Evolutionary conservation across 2,797 vertebrate species (phyloP).

Genomic region (Chelon auratus): DNA sequence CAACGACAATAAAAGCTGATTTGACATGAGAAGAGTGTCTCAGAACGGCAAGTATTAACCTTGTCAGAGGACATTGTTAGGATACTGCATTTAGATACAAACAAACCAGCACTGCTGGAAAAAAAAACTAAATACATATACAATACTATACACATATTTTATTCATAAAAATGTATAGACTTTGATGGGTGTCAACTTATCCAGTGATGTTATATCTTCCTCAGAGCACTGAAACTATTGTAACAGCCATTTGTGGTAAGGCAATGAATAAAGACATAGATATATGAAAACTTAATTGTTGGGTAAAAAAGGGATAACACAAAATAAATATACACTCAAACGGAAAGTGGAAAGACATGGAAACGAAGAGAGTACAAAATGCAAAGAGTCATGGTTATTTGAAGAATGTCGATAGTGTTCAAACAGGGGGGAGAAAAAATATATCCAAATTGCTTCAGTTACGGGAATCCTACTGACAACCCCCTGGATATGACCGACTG

Average conservation of each 20-base stretch:
- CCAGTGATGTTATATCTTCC: slow-evolving; percentile 3
- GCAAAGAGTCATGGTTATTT: slow-evolving; percentile 75
- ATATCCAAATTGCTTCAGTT: slow-evolving; percentile 67
- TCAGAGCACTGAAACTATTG: not conserved
- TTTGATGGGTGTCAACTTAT: not conserved
- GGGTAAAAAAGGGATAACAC: slow-evolving; percentile 25
- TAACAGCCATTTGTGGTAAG: not conserved
- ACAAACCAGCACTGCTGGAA: too few species aligned
- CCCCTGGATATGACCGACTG: slow-evolving; percentile 68
- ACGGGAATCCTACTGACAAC: slow-evolving; percentile 75
- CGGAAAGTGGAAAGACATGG: slow-evolving; percentile 11
- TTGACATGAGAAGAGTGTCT: too few species aligned
- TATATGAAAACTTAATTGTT: not conserved
- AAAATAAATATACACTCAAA: slow-evolving; percentile 33
- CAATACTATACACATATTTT: too few species aligned
- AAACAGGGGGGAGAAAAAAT: slow-evolving; percentile 38
- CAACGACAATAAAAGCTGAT: too few species aligned
- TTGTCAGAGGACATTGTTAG: too few species aligned
- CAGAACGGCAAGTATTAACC: too few species aligned
- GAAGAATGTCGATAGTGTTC: slow-evolving; percentile 77
- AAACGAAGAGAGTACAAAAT: slow-evolving; percentile 64
- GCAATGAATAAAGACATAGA: not conserved
- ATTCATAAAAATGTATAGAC: too few species aligned
- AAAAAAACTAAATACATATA: too few species aligned
- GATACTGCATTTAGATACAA: too few species aligned